Evolutionary conservation across 2,888 invertebrate genomes (phyloP).

Genomic region (Nemoura dubitans): DNA sequence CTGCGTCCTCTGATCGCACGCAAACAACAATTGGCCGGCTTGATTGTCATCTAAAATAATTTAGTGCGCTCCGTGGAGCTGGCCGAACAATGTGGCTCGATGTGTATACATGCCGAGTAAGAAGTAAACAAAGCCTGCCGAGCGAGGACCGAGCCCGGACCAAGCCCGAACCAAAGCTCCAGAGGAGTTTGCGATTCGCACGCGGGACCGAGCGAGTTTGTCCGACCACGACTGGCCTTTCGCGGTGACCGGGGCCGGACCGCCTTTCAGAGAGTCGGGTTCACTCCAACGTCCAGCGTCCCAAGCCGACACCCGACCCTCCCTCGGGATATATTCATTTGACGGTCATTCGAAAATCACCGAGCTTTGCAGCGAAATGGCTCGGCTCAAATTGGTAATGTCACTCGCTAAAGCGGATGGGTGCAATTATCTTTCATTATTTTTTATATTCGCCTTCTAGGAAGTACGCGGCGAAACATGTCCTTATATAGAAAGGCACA

Average conservation of each 20-base stretch:
- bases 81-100: background rate
- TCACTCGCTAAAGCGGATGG: background rate
- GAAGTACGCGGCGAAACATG: background rate
- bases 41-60: constrained; percentile 20
- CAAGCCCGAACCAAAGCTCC: too few species aligned
- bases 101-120: background rate
- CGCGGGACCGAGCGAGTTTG: too few species aligned
- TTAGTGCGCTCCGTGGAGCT: background rate
- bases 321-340: background rate
- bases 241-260: background rate
- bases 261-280: too few species aligned
- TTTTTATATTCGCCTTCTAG: background rate
- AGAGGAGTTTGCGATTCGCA: too few species aligned
- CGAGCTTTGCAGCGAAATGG: background rate
- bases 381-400: background rate
- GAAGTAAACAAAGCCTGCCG: background rate
- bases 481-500: background rate
- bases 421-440: background rate
- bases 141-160: too few species aligned
- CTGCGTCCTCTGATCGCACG: background rate
- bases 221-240: too few species aligned
- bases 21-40: background rate
- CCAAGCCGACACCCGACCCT: background rate
- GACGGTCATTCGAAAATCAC: background rate
- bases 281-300: too few species aligned